phyloP scores from a whole-genome alignment of 2,888 invertebrate species.

The Pandemis cinnamomeana region DNA sequence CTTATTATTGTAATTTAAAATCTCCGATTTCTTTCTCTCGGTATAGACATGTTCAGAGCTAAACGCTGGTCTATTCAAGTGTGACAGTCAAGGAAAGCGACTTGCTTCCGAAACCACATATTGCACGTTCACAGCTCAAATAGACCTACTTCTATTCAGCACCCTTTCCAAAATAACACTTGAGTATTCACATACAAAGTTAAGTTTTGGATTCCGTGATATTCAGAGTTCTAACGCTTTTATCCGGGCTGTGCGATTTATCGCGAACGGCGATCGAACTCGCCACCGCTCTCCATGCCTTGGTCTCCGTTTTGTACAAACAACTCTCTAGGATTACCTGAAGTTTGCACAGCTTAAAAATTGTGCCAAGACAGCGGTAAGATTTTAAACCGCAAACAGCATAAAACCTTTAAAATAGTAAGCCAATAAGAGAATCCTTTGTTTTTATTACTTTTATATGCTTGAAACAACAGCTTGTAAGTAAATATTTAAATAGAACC shows the following conservation, averaged over 20 bases:
- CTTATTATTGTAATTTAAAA: not conserved
- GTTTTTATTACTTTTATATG: not conserved
- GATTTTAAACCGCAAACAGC: constrained; percentile 1
- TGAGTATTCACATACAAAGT: not conserved
- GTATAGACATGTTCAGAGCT: not conserved
- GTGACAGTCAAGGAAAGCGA: constrained; percentile 23
- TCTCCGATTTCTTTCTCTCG: not conserved
- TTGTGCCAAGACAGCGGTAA: constrained; percentile 11
- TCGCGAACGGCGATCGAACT: constrained; percentile 26
- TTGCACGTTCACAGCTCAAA: not conserved
- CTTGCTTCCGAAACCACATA: constrained; percentile 10
- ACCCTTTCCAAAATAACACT: not conserved
- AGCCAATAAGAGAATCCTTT: not conserved
- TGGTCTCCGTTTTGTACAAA: constrained; percentile 26
- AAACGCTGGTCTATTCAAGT: constrained; percentile 33
- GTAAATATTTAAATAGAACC: not conserved
- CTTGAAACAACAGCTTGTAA: not conserved
- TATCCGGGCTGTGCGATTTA: constrained; percentile 3
- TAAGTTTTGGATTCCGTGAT: not conserved
- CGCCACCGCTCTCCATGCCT: constrained; percentile 18
- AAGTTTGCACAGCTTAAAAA: constrained; percentile 16
- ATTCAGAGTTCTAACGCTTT: not conserved
- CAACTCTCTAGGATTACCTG: constrained; percentile 37
- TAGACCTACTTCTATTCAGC: not conserved
- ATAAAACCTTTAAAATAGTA: not conserved